Percentiles rank a stretch among this genome's conserved stretches.
These are phyloP conservation scores for Neotoxoptera formosana DNA, from an alignment of 1,140 invertebrate species.

Conservation along the genomic window DNA sequence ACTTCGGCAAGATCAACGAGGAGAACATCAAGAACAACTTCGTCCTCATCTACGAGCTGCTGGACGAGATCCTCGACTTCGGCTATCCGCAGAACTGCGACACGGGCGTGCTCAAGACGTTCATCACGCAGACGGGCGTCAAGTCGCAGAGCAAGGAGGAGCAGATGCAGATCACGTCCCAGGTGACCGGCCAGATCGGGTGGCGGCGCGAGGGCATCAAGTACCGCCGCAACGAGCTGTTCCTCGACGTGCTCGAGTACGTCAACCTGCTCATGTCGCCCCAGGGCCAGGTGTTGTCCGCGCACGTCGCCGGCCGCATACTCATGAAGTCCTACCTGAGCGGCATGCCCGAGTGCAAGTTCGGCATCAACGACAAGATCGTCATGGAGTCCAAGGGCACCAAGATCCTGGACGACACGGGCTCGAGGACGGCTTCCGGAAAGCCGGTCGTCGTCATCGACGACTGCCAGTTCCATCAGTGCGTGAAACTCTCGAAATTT, in stretches of 20 bases:
- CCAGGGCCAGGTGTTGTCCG: conserved; percentile 98
- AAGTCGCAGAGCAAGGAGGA: conserved; percentile 99
- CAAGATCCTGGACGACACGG: conserved; percentile 65
- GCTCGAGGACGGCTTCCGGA: conserved; percentile 78
- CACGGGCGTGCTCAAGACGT: conserved; percentile 98
- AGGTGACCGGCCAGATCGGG: conserved; percentile 99
- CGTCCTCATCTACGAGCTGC: conserved; percentile 98
- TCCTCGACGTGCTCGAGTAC: conserved; percentile 98
- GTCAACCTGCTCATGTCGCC: conserved; percentile 99
- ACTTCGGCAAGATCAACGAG: conserved; percentile 99
- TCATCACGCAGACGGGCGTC: conserved; percentile 99
- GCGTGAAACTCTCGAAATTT: conserved; percentile 99
- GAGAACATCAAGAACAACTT: conserved; percentile 99
- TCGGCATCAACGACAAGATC: conserved; percentile 99
- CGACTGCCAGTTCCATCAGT: conserved; percentile 99
- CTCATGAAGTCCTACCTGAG: conserved; percentile 99
- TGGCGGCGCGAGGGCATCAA: conserved; percentile 99
- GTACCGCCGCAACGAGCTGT: conserved; percentile 97
- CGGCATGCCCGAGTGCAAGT: conserved; percentile 99
- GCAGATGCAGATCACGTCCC: conserved; percentile 99
- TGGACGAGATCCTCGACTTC: conserved; percentile 99
- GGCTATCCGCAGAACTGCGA: conserved; percentile 99
- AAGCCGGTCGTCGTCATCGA: conserved; percentile 99
- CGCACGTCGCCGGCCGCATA: conserved; percentile 98
- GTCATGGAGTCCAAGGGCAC: conserved; percentile 97